Base-by-base conservation (phyloP, 2,888 invertebrate species). In the Plebejus anna region DNA sequence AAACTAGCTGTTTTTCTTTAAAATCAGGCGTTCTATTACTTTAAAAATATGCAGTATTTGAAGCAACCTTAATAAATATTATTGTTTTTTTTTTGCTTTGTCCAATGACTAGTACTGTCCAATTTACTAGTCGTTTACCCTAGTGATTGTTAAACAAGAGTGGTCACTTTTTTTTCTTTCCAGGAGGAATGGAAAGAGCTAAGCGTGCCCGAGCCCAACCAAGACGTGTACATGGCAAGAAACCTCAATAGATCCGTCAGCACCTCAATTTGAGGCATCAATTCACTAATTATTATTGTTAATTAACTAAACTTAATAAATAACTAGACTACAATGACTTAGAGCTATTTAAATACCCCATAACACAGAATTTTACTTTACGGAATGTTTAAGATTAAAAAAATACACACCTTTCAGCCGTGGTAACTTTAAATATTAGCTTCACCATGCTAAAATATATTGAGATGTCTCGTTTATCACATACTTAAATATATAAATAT, bases 181-280 rank as follows among this genome's bases (percentile, higher is more conserved):
- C 90, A 94, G 93, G 91, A 87, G 81, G 89, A 92, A 79, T 93
- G 92, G 92, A 89, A 88, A 79, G 91, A 91, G 78, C 79, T 93
- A 57, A 88, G 84, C 51, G 92, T 93, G 9, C 92, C 93, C 11
- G 92, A 94, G 79, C 90, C 90, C 11, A 81, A 79, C 22, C 83
- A 82, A 77, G 82, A 80, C 76, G 70, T 55, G 13, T 76, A 71
- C 76, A 36, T 79, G 51, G 76, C 76, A 72, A 79, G 76, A 66
- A 79, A 76, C 75, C 77, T 81, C 11, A 78, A 77, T 75, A 81
- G 81, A 79, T 82, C 80, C 72, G 77, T 80, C 59, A 81, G 80
- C 77, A 78, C 80, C 76, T 79, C 80, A 76, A 77, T 76, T 78
- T 81, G 77, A 81, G 78, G 79, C 55, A 75, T 28, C 57, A 42